A percentile compares a stretch with the other conserved stretches of the same genome.
These are phyloP conservation scores for Triplophysa yarkandensis DNA, from an alignment of 2,797 vertebrate genomes.

Conservation along the genomic window DNA sequence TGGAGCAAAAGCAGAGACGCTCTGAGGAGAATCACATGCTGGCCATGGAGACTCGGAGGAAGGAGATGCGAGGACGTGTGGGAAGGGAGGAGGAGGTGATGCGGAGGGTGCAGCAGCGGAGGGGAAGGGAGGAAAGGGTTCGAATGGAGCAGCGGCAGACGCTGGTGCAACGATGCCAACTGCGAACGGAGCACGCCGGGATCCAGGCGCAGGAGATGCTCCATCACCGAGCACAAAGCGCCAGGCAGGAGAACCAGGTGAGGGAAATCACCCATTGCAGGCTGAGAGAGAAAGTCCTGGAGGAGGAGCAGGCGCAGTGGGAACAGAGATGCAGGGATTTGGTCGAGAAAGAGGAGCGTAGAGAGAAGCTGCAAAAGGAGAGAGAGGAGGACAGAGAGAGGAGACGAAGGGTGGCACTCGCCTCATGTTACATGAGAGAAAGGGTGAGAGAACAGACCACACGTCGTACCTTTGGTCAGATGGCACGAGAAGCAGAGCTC, in stretches of 20 bases:
- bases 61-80: conserved; percentile 63
- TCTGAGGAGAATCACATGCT: conserved; percentile 57
- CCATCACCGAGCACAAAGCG: conserved; percentile 54
- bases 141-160: conserved; percentile 62
- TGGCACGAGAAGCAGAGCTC: conserved; percentile 72
- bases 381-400: conserved; percentile 70
- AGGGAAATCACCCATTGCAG: conserved; percentile 66
- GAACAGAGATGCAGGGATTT: conserved; percentile 64
- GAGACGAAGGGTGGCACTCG: conserved; percentile 66
- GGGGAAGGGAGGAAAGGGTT: conserved; percentile 58
- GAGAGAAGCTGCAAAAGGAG: conserved; percentile 67
- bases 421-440: conserved; percentile 76
- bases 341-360: conserved; percentile 69
- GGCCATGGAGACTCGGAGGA: conserved; percentile 54
- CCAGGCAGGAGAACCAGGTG: conserved; percentile 56
- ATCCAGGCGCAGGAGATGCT: conserved; percentile 44
- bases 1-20: conserved; percentile 67
- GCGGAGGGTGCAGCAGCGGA: conserved; percentile 62
- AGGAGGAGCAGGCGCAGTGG: conserved; percentile 70
- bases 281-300: conserved; percentile 67
- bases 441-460: conserved; percentile 64
- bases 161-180: conserved; percentile 66
- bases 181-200: conserved; percentile 64
- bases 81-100: conserved; percentile 67
- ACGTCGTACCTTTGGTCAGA: conserved; percentile 67